Percentiles rank a stretch among this genome's conserved stretches.
phyloP scores from a whole-genome alignment of 2,797 vertebrate species.

The Sebastes hopkinsi region DNA sequence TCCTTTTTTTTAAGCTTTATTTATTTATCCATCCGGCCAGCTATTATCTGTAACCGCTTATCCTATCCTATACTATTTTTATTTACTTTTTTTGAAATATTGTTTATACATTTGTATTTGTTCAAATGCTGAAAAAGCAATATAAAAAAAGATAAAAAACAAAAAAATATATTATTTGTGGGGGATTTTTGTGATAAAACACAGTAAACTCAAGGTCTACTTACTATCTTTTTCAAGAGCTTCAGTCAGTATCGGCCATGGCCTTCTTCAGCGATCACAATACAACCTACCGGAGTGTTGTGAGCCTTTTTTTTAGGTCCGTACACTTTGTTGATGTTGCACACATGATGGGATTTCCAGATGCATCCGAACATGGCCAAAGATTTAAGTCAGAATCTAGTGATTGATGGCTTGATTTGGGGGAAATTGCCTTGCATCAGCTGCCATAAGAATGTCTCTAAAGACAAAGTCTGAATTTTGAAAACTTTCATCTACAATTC shows the following conservation, averaged over 20 bases:
- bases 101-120: neutral
- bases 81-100: neutral
- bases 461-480: constrained; percentile 12
- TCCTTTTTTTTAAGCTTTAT: no score
- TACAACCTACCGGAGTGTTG: neutral
- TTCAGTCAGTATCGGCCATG: neutral
- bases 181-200: neutral
- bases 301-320: neutral
- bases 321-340: neutral
- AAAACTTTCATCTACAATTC: constrained; percentile 9
- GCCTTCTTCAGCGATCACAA: neutral
- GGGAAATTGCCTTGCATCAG: neutral
- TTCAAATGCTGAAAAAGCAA: no score
- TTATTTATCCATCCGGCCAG: no score
- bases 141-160: no score
- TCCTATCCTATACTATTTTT: no score
- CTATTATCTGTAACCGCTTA: no score
- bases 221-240: neutral
- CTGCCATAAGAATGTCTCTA: neutral
- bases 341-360: constrained; percentile 6
- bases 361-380: neutral
- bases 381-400: neutral
- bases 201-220: neutral
- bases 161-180: neutral
- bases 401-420: neutral